phyloP scores from a whole-genome alignment of 2,888 invertebrate genomes.

The Morpho helenor region DNA sequence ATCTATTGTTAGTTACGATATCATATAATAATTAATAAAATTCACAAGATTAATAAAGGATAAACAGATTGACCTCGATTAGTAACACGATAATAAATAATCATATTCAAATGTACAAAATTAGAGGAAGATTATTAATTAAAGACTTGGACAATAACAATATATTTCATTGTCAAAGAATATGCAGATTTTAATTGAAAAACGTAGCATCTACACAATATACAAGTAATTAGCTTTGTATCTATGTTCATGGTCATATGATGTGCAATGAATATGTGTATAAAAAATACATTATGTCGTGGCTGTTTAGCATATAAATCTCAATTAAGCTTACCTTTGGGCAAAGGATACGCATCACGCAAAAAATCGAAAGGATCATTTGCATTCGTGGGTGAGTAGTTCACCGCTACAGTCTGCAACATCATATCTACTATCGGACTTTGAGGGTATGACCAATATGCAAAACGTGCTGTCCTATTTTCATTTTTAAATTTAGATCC shows the following conservation, averaged over 20 bases:
- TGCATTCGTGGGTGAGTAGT: conserved; percentile 46
- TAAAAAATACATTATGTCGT: neutral
- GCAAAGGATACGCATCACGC: conserved; percentile 60
- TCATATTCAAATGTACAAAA: neutral
- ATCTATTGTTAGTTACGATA: too few relatives aligned
- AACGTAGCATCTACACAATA: conserved; percentile 19
- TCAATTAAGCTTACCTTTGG: conserved; percentile 53
- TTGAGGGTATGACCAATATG: conserved; percentile 53
- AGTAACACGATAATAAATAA: neutral
- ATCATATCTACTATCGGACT: conserved; percentile 61
- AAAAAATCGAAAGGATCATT: conserved; percentile 66
- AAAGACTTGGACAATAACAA: conserved; percentile 1
- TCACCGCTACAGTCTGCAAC: conserved; percentile 50
- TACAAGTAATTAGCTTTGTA: conserved; percentile 20
- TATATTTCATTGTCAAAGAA: neutral
- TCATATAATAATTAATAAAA: too few relatives aligned
- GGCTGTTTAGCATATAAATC: conserved; percentile 1
- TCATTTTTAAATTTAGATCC: conserved; percentile 20
- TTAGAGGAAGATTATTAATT: conserved; percentile 3
- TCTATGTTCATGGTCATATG: conserved; percentile 13
- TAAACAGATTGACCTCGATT: conserved; percentile 1
- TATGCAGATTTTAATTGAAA: conserved; percentile 8
- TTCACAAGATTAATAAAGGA: neutral
- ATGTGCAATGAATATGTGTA: neutral
- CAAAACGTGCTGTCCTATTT: conserved; percentile 37